These are phyloP conservation scores for Burhinus bistriatus DNA, from an alignment of 2,113 vertebrate genomes.

Conservation along the genomic window DNA sequence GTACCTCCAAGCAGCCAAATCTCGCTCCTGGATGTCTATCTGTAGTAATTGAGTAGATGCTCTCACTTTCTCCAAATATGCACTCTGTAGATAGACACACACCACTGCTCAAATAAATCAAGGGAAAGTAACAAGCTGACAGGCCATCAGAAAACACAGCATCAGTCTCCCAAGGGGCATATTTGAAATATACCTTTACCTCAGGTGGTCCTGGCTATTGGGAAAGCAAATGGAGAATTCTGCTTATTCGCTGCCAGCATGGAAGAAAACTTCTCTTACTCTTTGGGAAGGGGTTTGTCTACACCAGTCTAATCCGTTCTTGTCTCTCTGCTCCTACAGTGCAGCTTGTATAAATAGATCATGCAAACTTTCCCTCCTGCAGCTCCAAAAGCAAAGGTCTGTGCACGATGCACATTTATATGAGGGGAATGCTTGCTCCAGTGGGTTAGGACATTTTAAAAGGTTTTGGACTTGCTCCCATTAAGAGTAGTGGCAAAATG, in stretches of 20 bases:
- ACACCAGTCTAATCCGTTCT: background rate
- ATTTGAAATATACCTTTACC: background rate
- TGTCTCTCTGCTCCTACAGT: background rate
- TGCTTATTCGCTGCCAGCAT: background rate
- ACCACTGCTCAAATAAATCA: slow-evolving; percentile 2
- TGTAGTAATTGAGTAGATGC: background rate
- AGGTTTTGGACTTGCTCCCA: background rate
- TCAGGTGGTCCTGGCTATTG: background rate
- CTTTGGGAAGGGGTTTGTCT: background rate
- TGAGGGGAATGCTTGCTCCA: background rate
- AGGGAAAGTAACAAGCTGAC: background rate
- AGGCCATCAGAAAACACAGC: background rate
- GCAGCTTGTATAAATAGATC: background rate
- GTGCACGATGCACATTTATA: background rate
- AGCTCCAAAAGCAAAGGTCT: background rate
- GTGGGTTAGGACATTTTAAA: background rate
- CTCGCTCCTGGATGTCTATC: background rate
- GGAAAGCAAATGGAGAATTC: slow-evolving; percentile 9
- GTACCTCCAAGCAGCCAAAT: background rate
- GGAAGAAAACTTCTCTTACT: background rate
- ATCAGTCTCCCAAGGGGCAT: background rate
- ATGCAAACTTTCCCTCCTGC: background rate
- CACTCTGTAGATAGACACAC: slow-evolving; percentile 16
- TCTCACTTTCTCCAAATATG: background rate
- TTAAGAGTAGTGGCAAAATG: background rate